These are phyloP conservation scores for Corticium candelabrum DNA, from an alignment of 37 sponge, comb jelly and placozoan species.

Conservation along the genomic window DNA sequence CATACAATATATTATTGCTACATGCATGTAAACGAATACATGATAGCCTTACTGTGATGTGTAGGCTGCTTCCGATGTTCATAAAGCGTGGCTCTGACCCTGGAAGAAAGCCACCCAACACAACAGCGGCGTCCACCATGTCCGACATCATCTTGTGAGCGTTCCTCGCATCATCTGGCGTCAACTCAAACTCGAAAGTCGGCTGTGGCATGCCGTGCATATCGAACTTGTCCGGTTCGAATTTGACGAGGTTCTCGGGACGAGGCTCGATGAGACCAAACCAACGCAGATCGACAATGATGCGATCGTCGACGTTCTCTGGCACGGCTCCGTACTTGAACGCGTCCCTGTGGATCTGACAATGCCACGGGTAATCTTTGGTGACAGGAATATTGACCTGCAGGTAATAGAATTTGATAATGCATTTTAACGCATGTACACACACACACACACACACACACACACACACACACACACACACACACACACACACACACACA, in stretches of 20 bases:
- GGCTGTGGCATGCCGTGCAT: slow-evolving; percentile 47
- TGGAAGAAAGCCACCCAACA: too few species aligned
- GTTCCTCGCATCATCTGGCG: too few species aligned
- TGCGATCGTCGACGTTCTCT: slow-evolving; percentile 27
- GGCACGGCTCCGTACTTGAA: slow-evolving; percentile 25
- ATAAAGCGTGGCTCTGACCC: too few species aligned
- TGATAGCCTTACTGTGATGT: too few species aligned
- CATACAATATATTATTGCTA: too few species aligned
- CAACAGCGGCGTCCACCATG: too few species aligned
- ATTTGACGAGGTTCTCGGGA: slow-evolving; percentile 20
- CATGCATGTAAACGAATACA: too few species aligned
- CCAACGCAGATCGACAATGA: slow-evolving; percentile 45
- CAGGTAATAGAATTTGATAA: not conserved
- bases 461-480: not conserved
- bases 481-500: not conserved
- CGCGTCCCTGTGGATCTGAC: too few species aligned
- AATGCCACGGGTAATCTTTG: slow-evolving; percentile 28
- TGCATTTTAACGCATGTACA: not conserved
- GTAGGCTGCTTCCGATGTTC: too few species aligned
- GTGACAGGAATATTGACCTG: slow-evolving; percentile 33
- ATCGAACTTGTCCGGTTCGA: slow-evolving; percentile 18
- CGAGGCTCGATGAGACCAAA: slow-evolving; percentile 24
- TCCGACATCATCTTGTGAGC: too few species aligned
- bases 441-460: not conserved
- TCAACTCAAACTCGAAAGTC: too few species aligned